Evolutionary conservation across 2,797 vertebrate species (phyloP).

Genomic region (Pantherophis vulpinus): DNA sequence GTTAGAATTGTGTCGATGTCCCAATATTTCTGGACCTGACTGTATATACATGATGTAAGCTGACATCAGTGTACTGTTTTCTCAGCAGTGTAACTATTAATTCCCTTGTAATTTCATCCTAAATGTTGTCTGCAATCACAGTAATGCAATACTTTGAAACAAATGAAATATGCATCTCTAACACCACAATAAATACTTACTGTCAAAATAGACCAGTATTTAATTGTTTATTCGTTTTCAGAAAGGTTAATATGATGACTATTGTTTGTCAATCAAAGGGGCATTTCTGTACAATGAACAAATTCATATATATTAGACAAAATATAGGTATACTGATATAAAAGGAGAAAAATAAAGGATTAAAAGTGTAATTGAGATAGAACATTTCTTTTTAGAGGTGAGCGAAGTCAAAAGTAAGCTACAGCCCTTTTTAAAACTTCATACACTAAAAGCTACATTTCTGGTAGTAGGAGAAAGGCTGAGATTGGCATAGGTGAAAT

Average conservation of each 20-base stretch:
- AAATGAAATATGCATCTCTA: background rate
- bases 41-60: background rate
- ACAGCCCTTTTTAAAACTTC: background rate
- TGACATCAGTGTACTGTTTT: background rate
- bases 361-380: background rate
- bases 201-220: background rate
- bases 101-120: background rate
- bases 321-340: background rate
- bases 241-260: background rate
- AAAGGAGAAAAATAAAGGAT: background rate
- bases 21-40: no score
- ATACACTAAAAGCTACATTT: background rate
- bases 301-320: background rate
- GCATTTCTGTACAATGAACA: background rate
- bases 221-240: background rate
- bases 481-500: background rate
- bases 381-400: background rate
- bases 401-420: background rate
- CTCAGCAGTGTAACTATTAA: background rate
- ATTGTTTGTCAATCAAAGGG: background rate
- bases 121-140: background rate
- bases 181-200: background rate
- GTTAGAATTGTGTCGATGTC: no score
- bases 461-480: background rate
- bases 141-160: background rate